phyloP scores from a whole-genome alignment of 2,113 vertebrate species.

The Arenaria interpres region DNA sequence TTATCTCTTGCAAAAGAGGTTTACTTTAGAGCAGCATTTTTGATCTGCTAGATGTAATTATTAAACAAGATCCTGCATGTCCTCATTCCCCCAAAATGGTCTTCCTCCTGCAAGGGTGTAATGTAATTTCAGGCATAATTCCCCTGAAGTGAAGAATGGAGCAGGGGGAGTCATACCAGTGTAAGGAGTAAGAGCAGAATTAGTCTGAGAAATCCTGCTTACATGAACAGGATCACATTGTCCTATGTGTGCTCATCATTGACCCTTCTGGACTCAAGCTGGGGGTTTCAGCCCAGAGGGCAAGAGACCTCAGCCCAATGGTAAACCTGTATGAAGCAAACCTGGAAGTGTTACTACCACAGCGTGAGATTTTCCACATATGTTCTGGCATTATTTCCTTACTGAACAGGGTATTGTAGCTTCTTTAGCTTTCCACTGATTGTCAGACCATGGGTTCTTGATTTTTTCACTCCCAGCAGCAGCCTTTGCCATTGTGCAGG shows the following conservation, averaged over 20 bases:
- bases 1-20: conserved; percentile 32
- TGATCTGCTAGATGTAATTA: background rate
- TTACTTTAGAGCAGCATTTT: conserved; percentile 4
- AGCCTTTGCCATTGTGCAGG: background rate
- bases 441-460: background rate
- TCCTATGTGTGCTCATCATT: background rate
- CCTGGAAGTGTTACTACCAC: background rate
- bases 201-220: background rate
- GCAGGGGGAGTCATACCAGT: background rate
- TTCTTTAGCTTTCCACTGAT: background rate
- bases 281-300: background rate
- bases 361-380: background rate
- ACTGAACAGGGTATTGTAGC: background rate
- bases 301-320: background rate
- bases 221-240: background rate
- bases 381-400: background rate
- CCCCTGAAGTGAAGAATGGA: background rate
- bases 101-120: background rate
- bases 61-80: background rate
- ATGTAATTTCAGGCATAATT: background rate
- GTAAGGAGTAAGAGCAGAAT: background rate
- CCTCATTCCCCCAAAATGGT: background rate
- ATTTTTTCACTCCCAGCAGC: background rate
- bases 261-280: background rate
- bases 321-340: background rate